Evolutionary conservation across 2,797 vertebrate genomes (phyloP), one percentile per base, ranked within the genome.

Genomic region (Sebastes paucispinis): DNA sequence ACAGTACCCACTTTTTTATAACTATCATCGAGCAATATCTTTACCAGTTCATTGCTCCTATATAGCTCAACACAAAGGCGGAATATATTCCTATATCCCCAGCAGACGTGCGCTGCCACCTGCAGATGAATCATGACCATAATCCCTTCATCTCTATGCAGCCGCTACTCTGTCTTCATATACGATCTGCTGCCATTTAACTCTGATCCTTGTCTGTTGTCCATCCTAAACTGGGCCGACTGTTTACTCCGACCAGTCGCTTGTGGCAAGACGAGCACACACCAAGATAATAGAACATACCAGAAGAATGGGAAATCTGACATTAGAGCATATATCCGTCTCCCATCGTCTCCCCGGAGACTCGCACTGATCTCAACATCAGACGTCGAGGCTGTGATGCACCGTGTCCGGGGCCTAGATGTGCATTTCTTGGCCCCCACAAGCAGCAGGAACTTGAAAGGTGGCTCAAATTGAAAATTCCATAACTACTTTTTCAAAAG

Each of bases 91-190:
- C 58, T 66, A 43, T 59, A 34, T 67, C 69, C 75, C 77, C 77
- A 20, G 68, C 75, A 70, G 73, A 85, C 57, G 72, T 72, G 74
- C 34, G 3, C 77, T 34, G 25, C 67, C 24, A 82, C 66, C 57
- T 68, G 72, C 69, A 77, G 66, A 83, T 83, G 72, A 87, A 83
- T 86, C 70, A 47, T 47, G 78, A 58, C 75, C 29, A 22, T 84
- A 89, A 92, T 91, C 78, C 83, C 76, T 70, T 88, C 75, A 88
- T 88, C 74, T 84, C 25, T 75, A 83, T 80, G 80, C 82, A 76
- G 75, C 70, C 29, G 77, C 6, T 47, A 12, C 47, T 78, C 76
- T 85, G 47, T 59, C 62, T 67, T 67, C 6, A 27, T 39, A 14
- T 66, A 80, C 50, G 39, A 66, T 87, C 69, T 58, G 34, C 78